phyloP scores from a whole-genome alignment of 2,797 vertebrate species.

The Hirundo rustica region DNA sequence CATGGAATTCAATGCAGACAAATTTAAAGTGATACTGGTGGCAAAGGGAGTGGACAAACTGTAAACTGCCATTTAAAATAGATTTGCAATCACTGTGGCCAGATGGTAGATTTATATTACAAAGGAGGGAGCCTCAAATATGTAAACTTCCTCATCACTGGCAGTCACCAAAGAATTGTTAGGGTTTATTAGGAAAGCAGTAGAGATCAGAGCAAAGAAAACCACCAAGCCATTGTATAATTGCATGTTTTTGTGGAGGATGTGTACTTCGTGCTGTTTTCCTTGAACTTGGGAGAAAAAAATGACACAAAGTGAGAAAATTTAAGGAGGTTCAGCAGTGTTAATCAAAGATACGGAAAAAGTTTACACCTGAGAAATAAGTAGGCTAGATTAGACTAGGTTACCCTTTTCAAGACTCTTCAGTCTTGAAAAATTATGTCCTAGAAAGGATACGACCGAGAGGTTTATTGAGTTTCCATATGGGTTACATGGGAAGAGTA shows the following conservation, averaged over 20 bases:
- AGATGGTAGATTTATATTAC: not conserved
- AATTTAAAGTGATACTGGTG: not conserved
- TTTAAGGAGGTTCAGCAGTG: accelerated
- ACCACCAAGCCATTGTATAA: not conserved
- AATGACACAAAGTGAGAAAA: not conserved
- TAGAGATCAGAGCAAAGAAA: not conserved
- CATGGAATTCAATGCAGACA: not conserved
- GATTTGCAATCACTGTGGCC: accelerated
- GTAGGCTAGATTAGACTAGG: not conserved
- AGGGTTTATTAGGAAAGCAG: not conserved
- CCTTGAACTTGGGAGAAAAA: not conserved
- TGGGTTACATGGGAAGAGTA: not conserved
- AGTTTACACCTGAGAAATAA: not conserved
- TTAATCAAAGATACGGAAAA: not conserved
- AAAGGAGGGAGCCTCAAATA: not conserved
- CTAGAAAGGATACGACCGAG: not conserved
- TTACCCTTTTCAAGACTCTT: not conserved
- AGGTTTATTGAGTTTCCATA: not conserved
- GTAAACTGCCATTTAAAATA: not conserved
- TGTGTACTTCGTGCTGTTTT: not conserved
- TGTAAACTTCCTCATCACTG: not conserved
- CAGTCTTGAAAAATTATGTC: not conserved
- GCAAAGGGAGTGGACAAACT: not conserved
- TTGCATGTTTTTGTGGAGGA: not conserved
- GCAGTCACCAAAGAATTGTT: not conserved